These are phyloP conservation scores for Struthio camelus DNA, from an alignment of 2,113 vertebrate species.

Conservation along the genomic window DNA sequence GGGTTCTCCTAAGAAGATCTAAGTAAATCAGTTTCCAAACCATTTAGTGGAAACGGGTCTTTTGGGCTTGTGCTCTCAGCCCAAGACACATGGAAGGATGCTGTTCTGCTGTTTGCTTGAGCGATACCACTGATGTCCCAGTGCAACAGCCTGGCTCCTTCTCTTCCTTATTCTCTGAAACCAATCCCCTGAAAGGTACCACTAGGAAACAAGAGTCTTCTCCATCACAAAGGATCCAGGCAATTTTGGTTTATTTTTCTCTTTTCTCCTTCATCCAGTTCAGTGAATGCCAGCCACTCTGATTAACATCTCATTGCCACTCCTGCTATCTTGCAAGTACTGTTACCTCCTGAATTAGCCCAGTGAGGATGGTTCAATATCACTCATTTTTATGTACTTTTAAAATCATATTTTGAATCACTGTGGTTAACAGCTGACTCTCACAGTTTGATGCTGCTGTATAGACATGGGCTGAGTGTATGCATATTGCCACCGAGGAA, in stretches of 20 bases:
- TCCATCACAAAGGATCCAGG: neutral
- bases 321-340: neutral
- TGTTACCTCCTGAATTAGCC: neutral
- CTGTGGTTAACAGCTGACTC: neutral
- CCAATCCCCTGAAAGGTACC: neutral
- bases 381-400: neutral
- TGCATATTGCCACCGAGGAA: neutral
- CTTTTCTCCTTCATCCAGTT: neutral
- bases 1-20: neutral
- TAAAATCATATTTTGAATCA: neutral
- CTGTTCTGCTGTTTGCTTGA: neutral
- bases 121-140: neutral
- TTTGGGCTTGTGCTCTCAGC: neutral
- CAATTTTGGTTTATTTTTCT: neutral
- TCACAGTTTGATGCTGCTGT: neutral
- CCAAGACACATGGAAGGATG: rapidly evolving
- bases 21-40: neutral
- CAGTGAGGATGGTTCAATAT: neutral
- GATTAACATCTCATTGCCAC: neutral
- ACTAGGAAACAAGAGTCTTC: neutral
- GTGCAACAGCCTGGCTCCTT: neutral
- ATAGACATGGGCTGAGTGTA: neutral
- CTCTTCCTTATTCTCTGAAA: neutral
- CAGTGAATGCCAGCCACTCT: neutral
- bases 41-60: neutral